Evolutionary conservation across 2,113 vertebrate species (phyloP), one percentile per base, ranked within the genome.

Genomic region (Tricholaema leucomelas): DNA sequence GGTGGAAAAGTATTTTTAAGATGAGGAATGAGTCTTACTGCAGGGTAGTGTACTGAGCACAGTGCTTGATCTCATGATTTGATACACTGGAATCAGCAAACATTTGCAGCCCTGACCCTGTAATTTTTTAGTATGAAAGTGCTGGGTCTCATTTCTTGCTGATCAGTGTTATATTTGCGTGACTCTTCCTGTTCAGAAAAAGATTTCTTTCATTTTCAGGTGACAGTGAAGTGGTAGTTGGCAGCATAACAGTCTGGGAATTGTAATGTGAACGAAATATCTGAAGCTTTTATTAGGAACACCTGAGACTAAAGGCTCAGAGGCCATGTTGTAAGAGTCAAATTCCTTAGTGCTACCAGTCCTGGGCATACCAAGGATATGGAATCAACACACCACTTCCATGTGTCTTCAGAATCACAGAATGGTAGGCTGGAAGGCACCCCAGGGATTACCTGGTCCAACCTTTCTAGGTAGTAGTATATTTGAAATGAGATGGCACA

Each of bases 141-240:
- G 5, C 33, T 12, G 64, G 12, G 3, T n/a, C 46, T 87, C 5
- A 0, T 20, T 73, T 58, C 55, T 30, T 69, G 31, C 3, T 65
- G 23, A 13, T 28, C 21, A 6, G 19, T 0, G 31, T 33, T 5
- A 1, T 1, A n/a, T 28, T 61, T 60, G 27, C 55, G 50, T 0
- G 0, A 1, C 24, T 60, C 27, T 28, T 78, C 36, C 56, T 2
- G 0, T 38, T 58, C 44, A 40, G 3, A 12, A 19, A 10, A 36
- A 46, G 15, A 9, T 10, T 36, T 12, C 33, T 50, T 61, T 59
- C 52, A 4, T 70, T 72, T 42, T 40, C 67, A 44, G 48, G 64
- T 44, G 14, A 24, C 33, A 63, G 21, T 24, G 52, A 85, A 48
- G n/a, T 25, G 27, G 21, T 15, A 13, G 65, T 16, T 19, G 79